Conservation (phyloP, 1,140 invertebrate genomes). For the Sarcophaga bullata region DNA sequence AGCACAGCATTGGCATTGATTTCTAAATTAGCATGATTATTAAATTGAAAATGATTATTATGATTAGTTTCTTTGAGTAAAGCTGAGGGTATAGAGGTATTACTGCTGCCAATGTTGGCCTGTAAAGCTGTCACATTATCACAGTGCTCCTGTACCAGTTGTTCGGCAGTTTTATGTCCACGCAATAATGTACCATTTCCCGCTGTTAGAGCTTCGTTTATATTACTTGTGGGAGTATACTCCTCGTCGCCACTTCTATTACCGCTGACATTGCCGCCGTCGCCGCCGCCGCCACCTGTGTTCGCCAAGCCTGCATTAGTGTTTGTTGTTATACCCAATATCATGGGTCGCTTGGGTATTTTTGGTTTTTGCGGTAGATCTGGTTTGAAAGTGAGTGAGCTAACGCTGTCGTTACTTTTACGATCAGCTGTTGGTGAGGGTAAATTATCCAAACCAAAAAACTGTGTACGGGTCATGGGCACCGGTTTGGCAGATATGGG, state of each 20-base stretch:
- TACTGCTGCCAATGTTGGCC: constrained; percentile 32
- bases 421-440: constrained; percentile 62
- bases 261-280: neutral
- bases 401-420: constrained; percentile 58
- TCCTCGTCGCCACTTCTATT: neutral
- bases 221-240: constrained; percentile 9
- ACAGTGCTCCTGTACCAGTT: constrained; percentile 35
- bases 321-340: constrained; percentile 47
- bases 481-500: constrained; percentile 53
- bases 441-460: constrained; percentile 60
- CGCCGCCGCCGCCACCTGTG: constrained; percentile 46
- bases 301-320: constrained; percentile 43
- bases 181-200: constrained; percentile 17
- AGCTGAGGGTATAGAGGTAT: constrained; percentile 36
- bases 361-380: constrained; percentile 61
- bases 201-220: neutral
- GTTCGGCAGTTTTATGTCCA: constrained; percentile 35
- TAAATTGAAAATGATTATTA: constrained; percentile 22
- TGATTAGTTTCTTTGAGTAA: constrained; percentile 32
- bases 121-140: constrained; percentile 38
- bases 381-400: constrained; percentile 59
- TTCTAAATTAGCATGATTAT: constrained; percentile 27
- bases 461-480: constrained; percentile 62
- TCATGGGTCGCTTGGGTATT: constrained; percentile 58
- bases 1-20: constrained; percentile 36